Evolutionary conservation across 2,888 invertebrate genomes (phyloP), one percentile per base, ranked within the genome.

Genomic region (Fissipunctia ypsillon): DNA sequence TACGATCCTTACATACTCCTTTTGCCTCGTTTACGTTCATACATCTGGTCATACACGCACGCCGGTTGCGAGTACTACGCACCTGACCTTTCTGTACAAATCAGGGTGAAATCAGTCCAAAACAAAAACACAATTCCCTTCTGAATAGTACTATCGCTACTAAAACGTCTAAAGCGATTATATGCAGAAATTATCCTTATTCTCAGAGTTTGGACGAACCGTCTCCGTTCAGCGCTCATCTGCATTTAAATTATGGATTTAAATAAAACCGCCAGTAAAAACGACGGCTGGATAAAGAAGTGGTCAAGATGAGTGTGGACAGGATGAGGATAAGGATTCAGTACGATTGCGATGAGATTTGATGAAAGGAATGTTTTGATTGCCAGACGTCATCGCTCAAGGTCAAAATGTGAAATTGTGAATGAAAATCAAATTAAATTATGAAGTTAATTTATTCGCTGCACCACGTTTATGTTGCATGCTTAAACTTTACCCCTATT

Each of bases 201-300:
- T 84, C 87, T 77, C 77, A 38, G 82, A 81, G 86, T 86, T 87
- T 75, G 72, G 73, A 77, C 68, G 67, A 52, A 74, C 73, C 79
- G 69, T 77, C 80, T 63, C 75, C 73, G 74, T 73, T 85, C 71
- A 78, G 78, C 85, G 63, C 91, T 93, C 93, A 94, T 94, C 94
- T 94, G 91, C 94, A 94, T 94, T 93, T 93, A 94, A 92, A 94
- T 94, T 92, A 94, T 93, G 93, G 92, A 92, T 93, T 93, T 93
- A 92, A 94, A 92, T 93, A 93, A 93, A 91, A 91, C 87, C 82
- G 78, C 83, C 87, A 88, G 89, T 90, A 89, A 92, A 92, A 91
- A 88, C 88, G 89, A 84, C 86, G 88, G 85, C 68, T 71, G 86
- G 86, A 85, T 84, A 73, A 75, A 83, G 66, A 69, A 48, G 50